Conservation (phyloP, 92 coral and sea anemone genomes). For the Bergia sp. region DNA sequence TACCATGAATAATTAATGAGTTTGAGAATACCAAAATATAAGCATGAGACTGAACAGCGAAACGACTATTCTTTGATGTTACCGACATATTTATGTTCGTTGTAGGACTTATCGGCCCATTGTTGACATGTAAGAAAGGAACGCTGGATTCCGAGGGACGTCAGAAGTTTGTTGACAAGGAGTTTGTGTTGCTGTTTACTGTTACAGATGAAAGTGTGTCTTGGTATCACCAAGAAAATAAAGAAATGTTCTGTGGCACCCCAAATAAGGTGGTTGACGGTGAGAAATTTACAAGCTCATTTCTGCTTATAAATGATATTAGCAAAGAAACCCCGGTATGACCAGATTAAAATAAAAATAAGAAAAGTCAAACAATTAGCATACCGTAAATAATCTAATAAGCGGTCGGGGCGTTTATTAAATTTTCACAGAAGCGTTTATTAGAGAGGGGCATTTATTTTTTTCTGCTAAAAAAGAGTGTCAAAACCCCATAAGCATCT, state of each 20-base stretch:
- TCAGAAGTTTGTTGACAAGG: conserved; percentile 77
- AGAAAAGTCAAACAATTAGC: too few relatives aligned
- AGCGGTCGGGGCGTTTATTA: too few relatives aligned
- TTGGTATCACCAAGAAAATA: conserved; percentile 88
- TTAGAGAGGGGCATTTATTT: too few relatives aligned
- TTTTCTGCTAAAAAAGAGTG: too few relatives aligned
- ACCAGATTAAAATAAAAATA: not conserved
- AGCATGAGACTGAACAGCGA: too few relatives aligned
- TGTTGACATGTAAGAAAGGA: conserved; percentile 86
- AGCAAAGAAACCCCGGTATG: not conserved
- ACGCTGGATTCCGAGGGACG: conserved; percentile 58
- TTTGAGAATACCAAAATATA: too few relatives aligned
- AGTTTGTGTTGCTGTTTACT: conserved; percentile 79
- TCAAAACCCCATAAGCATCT: too few relatives aligned
- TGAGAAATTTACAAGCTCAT: not conserved
- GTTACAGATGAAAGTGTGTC: conserved; percentile 89
- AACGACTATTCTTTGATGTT: not conserved
- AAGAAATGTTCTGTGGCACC: conserved; percentile 48
- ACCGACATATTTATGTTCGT: not conserved
- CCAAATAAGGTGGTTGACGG: conserved; percentile 16
- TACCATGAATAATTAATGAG: too few relatives aligned
- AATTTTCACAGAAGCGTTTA: too few relatives aligned
- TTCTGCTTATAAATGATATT: not conserved
- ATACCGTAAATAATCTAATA: too few relatives aligned
- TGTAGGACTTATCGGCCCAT: conserved; percentile 89